Evolutionary conservation across 2,888 invertebrate species (phyloP).

Genomic region (Noctua janthe): DNA sequence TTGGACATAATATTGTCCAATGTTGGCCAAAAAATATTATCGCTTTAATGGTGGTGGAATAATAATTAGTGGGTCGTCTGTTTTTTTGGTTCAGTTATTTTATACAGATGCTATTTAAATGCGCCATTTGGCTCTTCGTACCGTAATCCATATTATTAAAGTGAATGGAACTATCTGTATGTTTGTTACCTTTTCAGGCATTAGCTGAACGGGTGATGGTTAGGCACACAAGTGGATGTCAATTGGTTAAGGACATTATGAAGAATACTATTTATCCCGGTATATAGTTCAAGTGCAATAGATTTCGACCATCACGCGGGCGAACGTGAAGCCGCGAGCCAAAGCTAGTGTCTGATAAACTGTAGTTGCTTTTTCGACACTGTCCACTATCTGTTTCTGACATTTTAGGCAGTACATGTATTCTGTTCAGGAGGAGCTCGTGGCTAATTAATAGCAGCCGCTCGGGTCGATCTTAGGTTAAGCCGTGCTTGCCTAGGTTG

Average conservation of each 20-base stretch:
- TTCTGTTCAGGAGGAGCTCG: not conserved
- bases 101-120: conserved; percentile 23
- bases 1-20: conserved; percentile 62
- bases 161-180: not conserved
- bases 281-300: not conserved
- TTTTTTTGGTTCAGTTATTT: conserved; percentile 8
- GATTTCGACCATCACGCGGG: not conserved
- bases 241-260: not conserved
- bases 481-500: too few species aligned
- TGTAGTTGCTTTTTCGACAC: too few species aligned
- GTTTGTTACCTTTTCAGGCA: not conserved
- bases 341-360: not conserved
- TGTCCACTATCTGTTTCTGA: too few species aligned
- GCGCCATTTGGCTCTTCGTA: conserved; percentile 18
- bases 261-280: not conserved
- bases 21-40: conserved; percentile 58
- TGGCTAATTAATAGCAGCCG: too few species aligned
- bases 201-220: not conserved
- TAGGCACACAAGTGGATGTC: not conserved
- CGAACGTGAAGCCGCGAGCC: not conserved
- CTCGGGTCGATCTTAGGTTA: too few species aligned
- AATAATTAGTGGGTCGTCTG: conserved; percentile 54
- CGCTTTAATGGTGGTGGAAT: conserved; percentile 53
- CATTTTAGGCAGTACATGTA: not conserved
- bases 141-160: not conserved